Conservation (phyloP, 2,888 invertebrate genomes). For the Hedychridium roseum region DNA sequence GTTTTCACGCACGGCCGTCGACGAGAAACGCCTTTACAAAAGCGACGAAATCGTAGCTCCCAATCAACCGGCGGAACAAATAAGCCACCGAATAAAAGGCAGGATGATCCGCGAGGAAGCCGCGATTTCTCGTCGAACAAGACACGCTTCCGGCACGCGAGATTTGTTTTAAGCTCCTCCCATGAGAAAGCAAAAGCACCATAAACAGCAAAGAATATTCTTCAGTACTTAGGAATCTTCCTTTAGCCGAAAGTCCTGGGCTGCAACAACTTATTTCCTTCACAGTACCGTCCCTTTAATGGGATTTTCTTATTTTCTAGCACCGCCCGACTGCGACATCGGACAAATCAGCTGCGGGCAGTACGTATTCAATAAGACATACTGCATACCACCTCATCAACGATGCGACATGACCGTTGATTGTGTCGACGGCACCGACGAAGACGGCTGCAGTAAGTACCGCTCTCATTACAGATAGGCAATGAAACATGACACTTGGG, state of each 20-base stretch:
- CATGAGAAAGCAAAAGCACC: background rate
- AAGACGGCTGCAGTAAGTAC: constrained; percentile 93
- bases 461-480: no score
- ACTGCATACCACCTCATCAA: constrained; percentile 92
- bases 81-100: constrained; percentile 3
- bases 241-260: no score
- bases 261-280: no score
- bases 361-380: constrained; percentile 95
- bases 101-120: constrained; percentile 12
- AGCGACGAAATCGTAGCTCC: background rate
- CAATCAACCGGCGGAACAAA: constrained; percentile 12
- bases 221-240: no score
- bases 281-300: no score
- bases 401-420: constrained; percentile 95
- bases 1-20: background rate
- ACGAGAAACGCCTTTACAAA: background rate
- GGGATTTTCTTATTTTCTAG: constrained; percentile 66
- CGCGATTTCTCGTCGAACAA: constrained; percentile 2
- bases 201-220: background rate
- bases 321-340: constrained; percentile 92
- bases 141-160: constrained; percentile 30
- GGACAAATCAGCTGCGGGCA: constrained; percentile 91
- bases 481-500: no score
- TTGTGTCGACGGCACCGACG: constrained; percentile 95
- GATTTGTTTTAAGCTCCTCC: constrained; percentile 1